Conservation (phyloP, 2,113 vertebrate species). For the Loxodonta africana region DNA sequence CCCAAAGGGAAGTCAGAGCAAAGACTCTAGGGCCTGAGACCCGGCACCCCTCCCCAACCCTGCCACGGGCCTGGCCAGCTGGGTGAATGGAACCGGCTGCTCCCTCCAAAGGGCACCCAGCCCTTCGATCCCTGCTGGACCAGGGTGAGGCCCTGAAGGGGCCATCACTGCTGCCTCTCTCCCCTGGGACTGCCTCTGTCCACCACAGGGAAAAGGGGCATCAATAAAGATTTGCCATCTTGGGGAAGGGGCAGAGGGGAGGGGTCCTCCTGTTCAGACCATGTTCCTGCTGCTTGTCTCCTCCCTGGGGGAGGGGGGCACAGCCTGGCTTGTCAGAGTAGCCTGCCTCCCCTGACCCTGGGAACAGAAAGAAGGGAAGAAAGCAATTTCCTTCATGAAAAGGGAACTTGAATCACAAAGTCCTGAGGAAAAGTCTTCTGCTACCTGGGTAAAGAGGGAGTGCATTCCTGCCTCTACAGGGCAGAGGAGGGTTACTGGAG, state of each 20-base stretch:
- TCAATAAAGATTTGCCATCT: background rate
- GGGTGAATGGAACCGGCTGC: background rate
- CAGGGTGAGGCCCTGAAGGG: background rate
- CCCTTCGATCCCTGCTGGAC: background rate
- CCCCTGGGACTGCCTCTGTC: background rate
- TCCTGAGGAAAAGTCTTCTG: background rate
- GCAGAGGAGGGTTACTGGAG: background rate
- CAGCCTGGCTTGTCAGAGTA: background rate
- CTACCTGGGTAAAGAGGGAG: constrained; percentile 4
- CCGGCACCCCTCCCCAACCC: background rate
- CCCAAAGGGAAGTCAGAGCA: constrained; percentile 53
- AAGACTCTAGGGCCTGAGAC: constrained; percentile 38
- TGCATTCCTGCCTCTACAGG: background rate
- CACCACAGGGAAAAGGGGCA: background rate
- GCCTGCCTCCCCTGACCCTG: background rate
- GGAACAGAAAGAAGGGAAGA: background rate
- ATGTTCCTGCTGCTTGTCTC: background rate
- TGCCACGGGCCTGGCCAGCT: background rate
- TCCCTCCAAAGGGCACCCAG: background rate
- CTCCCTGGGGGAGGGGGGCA: background rate
- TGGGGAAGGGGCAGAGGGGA: background rate
- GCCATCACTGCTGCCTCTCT: too few relatives aligned
- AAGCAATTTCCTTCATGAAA: constrained; percentile 9
- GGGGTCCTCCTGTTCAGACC: background rate
- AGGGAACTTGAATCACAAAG: constrained; percentile 46